Percentiles rank a stretch among this genome's conserved stretches.
Evolutionary conservation across 2,888 invertebrate genomes (phyloP).

Genomic region (Sturmia bella): DNA sequence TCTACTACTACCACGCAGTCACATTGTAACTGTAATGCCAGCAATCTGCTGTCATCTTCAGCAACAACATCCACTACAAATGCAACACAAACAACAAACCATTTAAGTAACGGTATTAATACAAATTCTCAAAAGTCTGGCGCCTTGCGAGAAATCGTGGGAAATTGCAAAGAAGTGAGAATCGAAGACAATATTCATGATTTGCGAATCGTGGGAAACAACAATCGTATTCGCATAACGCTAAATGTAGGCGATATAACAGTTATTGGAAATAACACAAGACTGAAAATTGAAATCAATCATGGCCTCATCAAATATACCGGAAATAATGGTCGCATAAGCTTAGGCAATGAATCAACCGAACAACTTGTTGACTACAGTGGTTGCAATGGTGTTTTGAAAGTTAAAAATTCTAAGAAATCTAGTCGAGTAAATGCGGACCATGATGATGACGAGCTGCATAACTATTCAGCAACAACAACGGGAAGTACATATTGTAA

Average conservation of each 20-base stretch:
- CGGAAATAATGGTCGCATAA: slow-evolving; percentile 80
- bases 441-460: slow-evolving; percentile 3
- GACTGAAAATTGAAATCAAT: slow-evolving; percentile 79
- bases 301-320: slow-evolving; percentile 78
- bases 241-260: slow-evolving; percentile 77
- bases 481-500: slow-evolving; percentile 31
- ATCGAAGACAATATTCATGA: slow-evolving; percentile 77
- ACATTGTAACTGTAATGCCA: slow-evolving; percentile 28
- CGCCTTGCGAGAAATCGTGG: slow-evolving; percentile 76
- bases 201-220: slow-evolving; percentile 80
- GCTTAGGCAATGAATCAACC: slow-evolving; percentile 78
- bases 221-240: slow-evolving; percentile 79
- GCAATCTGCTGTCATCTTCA: slow-evolving; percentile 16
- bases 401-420: slow-evolving; percentile 76
- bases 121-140: slow-evolving; percentile 8
- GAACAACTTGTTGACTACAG: slow-evolving; percentile 79
- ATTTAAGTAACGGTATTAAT: slow-evolving; percentile 22
- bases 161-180: slow-evolving; percentile 80
- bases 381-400: slow-evolving; percentile 80
- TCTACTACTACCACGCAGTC: background rate
- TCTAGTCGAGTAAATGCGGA: slow-evolving; percentile 12
- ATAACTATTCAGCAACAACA: slow-evolving; percentile 16
- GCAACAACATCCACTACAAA: slow-evolving; percentile 36
- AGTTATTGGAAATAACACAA: slow-evolving; percentile 79
- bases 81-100: slow-evolving; percentile 29